Base-by-base conservation (phyloP, 2,113 vertebrate species). In the Sander lucioperca region DNA sequence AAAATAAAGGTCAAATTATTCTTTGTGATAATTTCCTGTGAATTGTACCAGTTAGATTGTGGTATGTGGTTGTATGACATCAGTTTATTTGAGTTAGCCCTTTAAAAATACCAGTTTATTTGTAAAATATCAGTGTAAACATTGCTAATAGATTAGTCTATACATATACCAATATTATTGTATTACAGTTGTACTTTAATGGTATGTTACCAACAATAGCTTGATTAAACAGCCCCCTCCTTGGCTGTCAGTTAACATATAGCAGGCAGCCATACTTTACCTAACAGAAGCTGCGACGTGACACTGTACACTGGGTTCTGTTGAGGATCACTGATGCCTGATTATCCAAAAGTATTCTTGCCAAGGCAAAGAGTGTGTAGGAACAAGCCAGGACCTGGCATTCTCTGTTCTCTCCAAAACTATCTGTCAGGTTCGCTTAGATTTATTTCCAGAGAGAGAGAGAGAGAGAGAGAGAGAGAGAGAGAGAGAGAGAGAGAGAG, bases 281-380 rank as follows among this genome's bases (percentile, higher is more conserved):
- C 51, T 74, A 77, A 83, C 71, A 77, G 61, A 76, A 85, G 79
- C 89, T n/a, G 27, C 18, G 12, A 59, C 74, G 47, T 63, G 86
- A 85, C 75, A 50, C 77, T 69, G 82, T 67, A 53, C 79, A 77
- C 43, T 27, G 39, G 48, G 64, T 59, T 88, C 72, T 36, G 73
- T n/a, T 57, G 25, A 71, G 48, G 59, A 67, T 59, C 67, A n/a
- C 69, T 63, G 81, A 76, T 77, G 54, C 83, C 71, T 19, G 70
- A 72, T 86, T 82, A 88, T 62, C 78, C 74, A 63, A 19, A 67
- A 63, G 62, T 18, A 45, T 54, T 85, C 56, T 65, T 89, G 84
- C 77, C 87, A 82, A 82, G 45, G 61, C 80, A 84, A 86, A 80
- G 62, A 67, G 54, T 51, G 62, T 56, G 72, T 15, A 62, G 68